These are phyloP conservation scores for Girardinus metallicus DNA, from an alignment of 2,797 vertebrate genomes.

Conservation along the genomic window DNA sequence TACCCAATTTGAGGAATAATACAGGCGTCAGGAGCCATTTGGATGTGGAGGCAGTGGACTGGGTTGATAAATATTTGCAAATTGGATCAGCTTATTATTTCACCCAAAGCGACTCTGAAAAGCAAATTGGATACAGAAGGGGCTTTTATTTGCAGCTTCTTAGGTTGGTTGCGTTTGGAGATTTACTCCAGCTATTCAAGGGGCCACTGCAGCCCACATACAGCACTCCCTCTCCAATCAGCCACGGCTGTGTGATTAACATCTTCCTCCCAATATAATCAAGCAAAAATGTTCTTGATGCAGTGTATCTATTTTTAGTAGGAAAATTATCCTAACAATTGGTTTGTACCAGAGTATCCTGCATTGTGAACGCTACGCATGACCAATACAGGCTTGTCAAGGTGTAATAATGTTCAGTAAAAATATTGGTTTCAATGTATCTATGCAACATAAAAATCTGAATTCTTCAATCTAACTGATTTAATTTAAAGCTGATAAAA, in stretches of 20 bases:
- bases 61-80: conserved; percentile 82
- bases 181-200: conserved; percentile 75
- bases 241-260: conserved; percentile 71
- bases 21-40: conserved; percentile 69
- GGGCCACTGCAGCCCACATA: conserved; percentile 61
- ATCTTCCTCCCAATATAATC: conserved; percentile 61
- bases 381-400: background rate
- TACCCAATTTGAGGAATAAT: conserved; percentile 74
- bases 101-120: conserved; percentile 75
- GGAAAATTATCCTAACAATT: conserved; percentile 45
- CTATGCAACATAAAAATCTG: background rate
- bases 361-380: conserved; percentile 36
- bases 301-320: conserved; percentile 50
- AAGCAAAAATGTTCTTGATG: conserved; percentile 64
- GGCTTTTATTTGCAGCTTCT: conserved; percentile 76
- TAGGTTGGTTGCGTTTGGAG: conserved; percentile 73
- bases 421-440: background rate
- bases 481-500: background rate
- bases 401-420: background rate
- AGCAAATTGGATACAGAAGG: conserved; percentile 78
- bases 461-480: background rate
- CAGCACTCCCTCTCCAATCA: conserved; percentile 63
- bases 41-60: conserved; percentile 69
- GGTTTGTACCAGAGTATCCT: conserved; percentile 7
- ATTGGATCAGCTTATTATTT: conserved; percentile 83